A percentile compares a stretch with the other conserved stretches of the same genome.
Conservation (phyloP, 1,140 invertebrate genomes). For the Drosophila sp. region DNA sequence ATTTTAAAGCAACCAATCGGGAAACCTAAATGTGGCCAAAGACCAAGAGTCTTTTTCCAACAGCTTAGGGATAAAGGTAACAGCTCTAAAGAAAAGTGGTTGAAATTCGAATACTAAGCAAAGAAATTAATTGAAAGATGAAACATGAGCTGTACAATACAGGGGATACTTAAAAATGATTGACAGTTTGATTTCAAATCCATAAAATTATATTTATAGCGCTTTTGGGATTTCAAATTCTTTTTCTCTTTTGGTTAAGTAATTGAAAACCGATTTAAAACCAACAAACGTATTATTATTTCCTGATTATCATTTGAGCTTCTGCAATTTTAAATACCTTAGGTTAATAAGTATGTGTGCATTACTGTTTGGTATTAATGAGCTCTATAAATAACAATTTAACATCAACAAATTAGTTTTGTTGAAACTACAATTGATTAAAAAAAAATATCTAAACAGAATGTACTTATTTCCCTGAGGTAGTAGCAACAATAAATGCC, state of each 20-base stretch:
- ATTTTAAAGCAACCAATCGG: neutral
- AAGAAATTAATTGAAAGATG: slow-evolving; percentile 44
- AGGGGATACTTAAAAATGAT: slow-evolving; percentile 41
- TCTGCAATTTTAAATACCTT: too few species aligned
- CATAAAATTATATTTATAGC: slow-evolving; percentile 10
- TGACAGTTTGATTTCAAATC: slow-evolving; percentile 41
- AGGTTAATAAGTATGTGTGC: too few species aligned
- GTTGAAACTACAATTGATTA: too few species aligned
- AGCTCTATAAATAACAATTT: neutral
- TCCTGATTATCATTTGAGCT: neutral
- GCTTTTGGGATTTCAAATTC: slow-evolving; percentile 2
- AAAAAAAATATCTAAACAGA: too few species aligned
- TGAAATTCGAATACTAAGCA: slow-evolving; percentile 31
- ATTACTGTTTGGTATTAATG: too few species aligned
- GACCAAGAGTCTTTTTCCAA: neutral
- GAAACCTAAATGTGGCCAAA: neutral
- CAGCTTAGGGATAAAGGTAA: slow-evolving; percentile 5
- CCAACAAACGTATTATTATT: neutral
- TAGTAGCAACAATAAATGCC: neutral
- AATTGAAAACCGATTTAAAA: slow-evolving; percentile 31
- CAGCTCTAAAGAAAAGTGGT: slow-evolving; percentile 20
- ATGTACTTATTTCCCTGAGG: too few species aligned
- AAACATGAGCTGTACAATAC: slow-evolving; percentile 37
- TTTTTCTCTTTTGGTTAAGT: slow-evolving; percentile 5
- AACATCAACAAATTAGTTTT: too few species aligned